Evolutionary conservation across 2,888 invertebrate species (phyloP), one percentile per base, ranked within the genome.

Genomic region (Rotaria sp.): DNA sequence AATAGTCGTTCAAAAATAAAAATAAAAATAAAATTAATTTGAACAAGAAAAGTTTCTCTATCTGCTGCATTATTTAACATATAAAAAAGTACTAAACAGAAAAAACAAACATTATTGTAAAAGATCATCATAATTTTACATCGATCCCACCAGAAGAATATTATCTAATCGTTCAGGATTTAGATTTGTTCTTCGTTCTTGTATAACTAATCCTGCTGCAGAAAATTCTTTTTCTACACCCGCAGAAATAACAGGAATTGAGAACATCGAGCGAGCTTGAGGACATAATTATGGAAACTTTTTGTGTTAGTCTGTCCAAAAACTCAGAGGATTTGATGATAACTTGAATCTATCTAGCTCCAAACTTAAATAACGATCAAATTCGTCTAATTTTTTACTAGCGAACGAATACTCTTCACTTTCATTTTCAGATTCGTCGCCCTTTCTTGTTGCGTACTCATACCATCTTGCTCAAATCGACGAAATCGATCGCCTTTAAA

Each of bases 141-240:
- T 55, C 21, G 55, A 55, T 55, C 55, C 11, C 4, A 55, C 11
- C 24, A 67, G 11, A 18, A 67, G 7, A 67, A 67, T 30, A 67
- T 67, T 67, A 35, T 67, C 67, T n/a, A 67, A 67, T n/a, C 35
- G n/a, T n/a, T 67, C 67, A n/a, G 30, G 67, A 30, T 67, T 67
- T 1, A 67, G 35, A n/a, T 11, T 67, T 1, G 67, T 67, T 67
- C 67, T 67, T 35, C 30, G 30, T n/a, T 67, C 67, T 67, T 67
- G 67, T 67, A 67, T 67, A n/a, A 35, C 67, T 15, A 67, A 35
- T 15, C 67, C 67, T 13, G 67, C 67, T 67, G 35, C 67, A 1
- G 67, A 67, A 8, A 67, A n/a, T 67, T 67, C 35, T n/a, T 35
- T 67, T 67, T 67, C 67, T 2, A 67, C n/a, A 18, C n/a, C 7